Percentiles rank a stretch among this genome's conserved stretches.
Conservation (phyloP, 2,113 vertebrate genomes). For the Prionailurus bengalensis region DNA sequence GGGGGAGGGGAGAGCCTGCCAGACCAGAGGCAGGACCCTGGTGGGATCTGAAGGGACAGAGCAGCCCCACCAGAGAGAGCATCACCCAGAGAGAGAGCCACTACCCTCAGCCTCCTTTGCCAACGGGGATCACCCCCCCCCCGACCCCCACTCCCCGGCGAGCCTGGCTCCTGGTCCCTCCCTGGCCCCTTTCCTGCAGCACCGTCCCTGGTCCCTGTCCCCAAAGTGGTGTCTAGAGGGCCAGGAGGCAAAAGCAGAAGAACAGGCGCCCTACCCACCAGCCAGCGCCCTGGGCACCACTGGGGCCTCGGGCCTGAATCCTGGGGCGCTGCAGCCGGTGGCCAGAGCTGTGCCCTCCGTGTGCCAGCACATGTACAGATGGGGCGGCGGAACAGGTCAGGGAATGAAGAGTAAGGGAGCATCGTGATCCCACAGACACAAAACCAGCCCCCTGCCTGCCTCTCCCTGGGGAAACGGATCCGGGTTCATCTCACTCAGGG, state of each 20-base stretch:
- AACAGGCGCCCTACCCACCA: background rate
- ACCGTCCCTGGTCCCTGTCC: background rate
- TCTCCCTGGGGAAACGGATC: accelerated
- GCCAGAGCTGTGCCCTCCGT: too few relatives aligned
- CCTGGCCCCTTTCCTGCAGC: background rate
- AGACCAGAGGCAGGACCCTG: too few relatives aligned
- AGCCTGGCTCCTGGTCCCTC: background rate
- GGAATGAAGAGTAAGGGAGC: background rate
- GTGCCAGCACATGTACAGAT: background rate
- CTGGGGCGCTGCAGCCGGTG: background rate
- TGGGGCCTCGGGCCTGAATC: background rate
- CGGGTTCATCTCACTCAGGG: background rate
- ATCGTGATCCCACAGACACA: accelerated
- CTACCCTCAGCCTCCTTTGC: background rate
- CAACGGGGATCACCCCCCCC: too few relatives aligned
- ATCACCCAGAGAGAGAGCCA: too few relatives aligned
- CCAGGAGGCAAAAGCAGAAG: background rate
- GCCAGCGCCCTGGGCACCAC: background rate
- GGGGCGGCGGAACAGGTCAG: background rate
- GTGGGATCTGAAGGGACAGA: too few relatives aligned
- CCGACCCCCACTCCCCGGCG: too few relatives aligned
- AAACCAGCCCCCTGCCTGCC: background rate
- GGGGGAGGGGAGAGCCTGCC: too few relatives aligned
- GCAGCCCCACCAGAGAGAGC: too few relatives aligned
- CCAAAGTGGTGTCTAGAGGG: background rate